phyloP scores from a whole-genome alignment of 2,888 invertebrate species.

The Eupithecia subfuscata region DNA sequence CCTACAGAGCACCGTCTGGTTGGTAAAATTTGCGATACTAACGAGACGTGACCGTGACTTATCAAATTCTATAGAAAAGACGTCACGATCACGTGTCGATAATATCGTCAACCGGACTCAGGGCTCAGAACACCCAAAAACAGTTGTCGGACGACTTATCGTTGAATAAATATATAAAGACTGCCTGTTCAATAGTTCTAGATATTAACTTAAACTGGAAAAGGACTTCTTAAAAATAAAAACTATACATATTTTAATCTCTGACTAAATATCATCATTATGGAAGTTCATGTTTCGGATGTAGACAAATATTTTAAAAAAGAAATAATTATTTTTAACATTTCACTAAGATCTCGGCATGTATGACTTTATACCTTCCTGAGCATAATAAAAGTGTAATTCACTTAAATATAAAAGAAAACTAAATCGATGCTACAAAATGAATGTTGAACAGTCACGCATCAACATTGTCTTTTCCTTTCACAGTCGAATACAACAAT shows the following conservation, averaged over 20 bases:
- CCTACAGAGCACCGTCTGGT: too few species aligned
- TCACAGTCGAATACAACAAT: constrained; percentile 25
- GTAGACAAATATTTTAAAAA: neutral
- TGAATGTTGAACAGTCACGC: constrained; percentile 6
- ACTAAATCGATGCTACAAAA: neutral
- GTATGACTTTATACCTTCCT: neutral
- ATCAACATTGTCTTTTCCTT: constrained; percentile 24
- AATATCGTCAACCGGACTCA: too few species aligned
- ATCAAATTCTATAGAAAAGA: too few species aligned
- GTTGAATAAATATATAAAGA: neutral
- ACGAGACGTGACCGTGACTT: too few species aligned
- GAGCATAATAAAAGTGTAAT: neutral
- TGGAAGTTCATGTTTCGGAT: neutral
- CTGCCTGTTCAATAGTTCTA: constrained; percentile 10
- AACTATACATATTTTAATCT: neutral
- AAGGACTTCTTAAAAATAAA: constrained; percentile 5
- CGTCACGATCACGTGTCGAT: too few species aligned
- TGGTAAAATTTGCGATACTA: too few species aligned
- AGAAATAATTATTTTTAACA: neutral
- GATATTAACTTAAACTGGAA: constrained; percentile 2
- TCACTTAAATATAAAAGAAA: neutral
- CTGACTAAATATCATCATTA: neutral
- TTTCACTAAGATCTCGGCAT: neutral
- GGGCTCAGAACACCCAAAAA: neutral
- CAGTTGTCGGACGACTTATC: neutral